These are phyloP conservation scores for Mionectes macconnelli DNA, from an alignment of 2,113 vertebrate species.

Conservation along the genomic window DNA sequence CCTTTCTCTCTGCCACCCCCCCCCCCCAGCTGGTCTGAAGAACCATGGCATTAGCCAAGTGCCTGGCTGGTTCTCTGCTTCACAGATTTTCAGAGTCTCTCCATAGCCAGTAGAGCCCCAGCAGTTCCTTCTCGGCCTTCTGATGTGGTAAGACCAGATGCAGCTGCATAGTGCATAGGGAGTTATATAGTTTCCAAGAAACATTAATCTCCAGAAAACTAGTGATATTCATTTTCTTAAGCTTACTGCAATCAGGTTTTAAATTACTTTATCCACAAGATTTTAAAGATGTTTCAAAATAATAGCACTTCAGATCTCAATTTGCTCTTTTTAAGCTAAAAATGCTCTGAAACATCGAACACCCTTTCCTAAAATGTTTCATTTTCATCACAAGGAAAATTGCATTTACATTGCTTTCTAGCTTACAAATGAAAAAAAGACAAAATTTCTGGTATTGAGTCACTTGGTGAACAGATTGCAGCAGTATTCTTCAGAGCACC, in stretches of 20 bases:
- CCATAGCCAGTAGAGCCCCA: not conserved
- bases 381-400: not conserved
- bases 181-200: not conserved
- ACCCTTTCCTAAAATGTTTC: not conserved
- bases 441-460: not conserved
- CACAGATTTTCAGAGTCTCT: not conserved
- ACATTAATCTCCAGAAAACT: not conserved
- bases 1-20: no score
- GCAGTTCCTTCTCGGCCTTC: not conserved
- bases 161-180: not conserved
- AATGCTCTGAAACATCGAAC: not conserved
- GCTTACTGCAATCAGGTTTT: not conserved
- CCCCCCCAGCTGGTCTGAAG: not conserved
- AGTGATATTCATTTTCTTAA: not conserved
- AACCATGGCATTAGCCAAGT: fast-evolving
- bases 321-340: not conserved
- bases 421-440: not conserved
- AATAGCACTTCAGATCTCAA: not conserved
- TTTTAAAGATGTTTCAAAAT: not conserved
- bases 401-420: not conserved
- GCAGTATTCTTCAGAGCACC: not conserved
- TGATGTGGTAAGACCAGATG: not conserved
- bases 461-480: not conserved
- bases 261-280: not conserved
- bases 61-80: not conserved